phyloP scores from a whole-genome alignment of 2,888 invertebrate species.

The Odontothrips loti region DNA sequence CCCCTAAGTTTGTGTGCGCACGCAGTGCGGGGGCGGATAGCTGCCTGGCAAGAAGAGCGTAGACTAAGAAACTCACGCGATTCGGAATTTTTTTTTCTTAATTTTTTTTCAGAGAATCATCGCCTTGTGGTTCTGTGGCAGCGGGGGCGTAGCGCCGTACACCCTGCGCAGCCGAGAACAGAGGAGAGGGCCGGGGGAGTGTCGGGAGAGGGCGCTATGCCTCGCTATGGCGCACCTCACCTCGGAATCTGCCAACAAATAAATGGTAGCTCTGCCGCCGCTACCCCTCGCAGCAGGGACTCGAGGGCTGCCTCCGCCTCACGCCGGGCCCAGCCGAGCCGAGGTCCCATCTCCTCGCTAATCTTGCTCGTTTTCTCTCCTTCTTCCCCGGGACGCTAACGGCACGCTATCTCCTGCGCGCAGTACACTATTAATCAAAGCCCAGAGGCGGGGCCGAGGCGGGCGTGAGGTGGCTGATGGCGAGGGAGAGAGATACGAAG shows the following conservation, averaged over 20 bases:
- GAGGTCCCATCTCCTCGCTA: conserved; percentile 15
- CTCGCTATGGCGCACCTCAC: background rate
- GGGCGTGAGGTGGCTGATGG: background rate
- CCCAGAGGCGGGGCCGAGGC: background rate
- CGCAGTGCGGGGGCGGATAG: too few relatives aligned
- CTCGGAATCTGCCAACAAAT: background rate
- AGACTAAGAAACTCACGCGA: too few relatives aligned
- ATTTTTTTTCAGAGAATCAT: too few relatives aligned
- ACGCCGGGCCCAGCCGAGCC: background rate
- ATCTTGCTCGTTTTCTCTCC: conserved; percentile 24
- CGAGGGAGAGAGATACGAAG: background rate
- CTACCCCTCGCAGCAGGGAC: background rate
- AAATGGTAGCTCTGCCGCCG: background rate
- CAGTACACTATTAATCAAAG: conserved; percentile 26
- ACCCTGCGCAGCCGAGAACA: background rate
- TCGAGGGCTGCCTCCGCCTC: background rate
- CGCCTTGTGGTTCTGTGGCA: too few relatives aligned
- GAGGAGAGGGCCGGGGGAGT: background rate
- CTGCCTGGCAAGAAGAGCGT: too few relatives aligned
- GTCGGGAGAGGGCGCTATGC: background rate
- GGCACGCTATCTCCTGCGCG: conserved; percentile 18
- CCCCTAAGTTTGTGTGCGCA: too few relatives aligned
- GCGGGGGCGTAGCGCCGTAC: background rate
- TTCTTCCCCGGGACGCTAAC: conserved; percentile 21
- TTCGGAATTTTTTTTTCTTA: too few relatives aligned